Evolutionary conservation across 1,140 invertebrate species (phyloP).

Genomic region (Elymnias hypermnestra): DNA sequence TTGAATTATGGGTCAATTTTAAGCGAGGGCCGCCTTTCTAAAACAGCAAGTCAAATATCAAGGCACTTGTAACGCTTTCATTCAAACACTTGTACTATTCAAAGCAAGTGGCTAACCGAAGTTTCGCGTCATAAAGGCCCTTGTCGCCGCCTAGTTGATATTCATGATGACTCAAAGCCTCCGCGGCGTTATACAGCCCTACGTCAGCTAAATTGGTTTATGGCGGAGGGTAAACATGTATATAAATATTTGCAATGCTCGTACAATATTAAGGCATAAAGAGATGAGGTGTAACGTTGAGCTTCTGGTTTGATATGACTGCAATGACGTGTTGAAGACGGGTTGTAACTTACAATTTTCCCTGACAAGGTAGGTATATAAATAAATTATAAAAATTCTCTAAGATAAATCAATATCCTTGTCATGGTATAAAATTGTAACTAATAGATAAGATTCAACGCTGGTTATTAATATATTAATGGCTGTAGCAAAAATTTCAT

Average conservation of each 20-base stretch:
- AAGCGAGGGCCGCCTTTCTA: background rate
- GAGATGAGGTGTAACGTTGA: too few relatives aligned
- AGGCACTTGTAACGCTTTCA: conserved; percentile 17
- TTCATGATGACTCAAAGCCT: conserved; percentile 39
- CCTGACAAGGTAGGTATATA: too few relatives aligned
- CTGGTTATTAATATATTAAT: too few relatives aligned
- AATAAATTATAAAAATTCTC: too few relatives aligned
- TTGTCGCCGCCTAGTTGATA: conserved; percentile 51
- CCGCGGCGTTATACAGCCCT: conserved; percentile 25
- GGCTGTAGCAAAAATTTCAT: too few relatives aligned
- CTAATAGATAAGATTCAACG: too few relatives aligned
- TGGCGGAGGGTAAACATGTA: conserved; percentile 1
- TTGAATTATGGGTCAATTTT: conserved; percentile 3
- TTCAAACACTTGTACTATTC: conserved; percentile 22
- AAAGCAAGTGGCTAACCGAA: conserved; percentile 22
- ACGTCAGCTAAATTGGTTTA: conserved; percentile 50
- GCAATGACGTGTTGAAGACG: too few relatives aligned
- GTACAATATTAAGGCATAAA: background rate
- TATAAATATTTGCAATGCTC: conserved; percentile 1
- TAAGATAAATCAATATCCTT: too few relatives aligned
- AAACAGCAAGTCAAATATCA: conserved; percentile 9
- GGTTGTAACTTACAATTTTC: too few relatives aligned
- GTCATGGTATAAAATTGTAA: too few relatives aligned
- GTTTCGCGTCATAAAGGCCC: conserved; percentile 37
- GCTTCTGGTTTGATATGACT: too few relatives aligned